phyloP scores from a whole-genome alignment of 2,888 invertebrate genomes.

The Drosophila nigritarsus region DNA sequence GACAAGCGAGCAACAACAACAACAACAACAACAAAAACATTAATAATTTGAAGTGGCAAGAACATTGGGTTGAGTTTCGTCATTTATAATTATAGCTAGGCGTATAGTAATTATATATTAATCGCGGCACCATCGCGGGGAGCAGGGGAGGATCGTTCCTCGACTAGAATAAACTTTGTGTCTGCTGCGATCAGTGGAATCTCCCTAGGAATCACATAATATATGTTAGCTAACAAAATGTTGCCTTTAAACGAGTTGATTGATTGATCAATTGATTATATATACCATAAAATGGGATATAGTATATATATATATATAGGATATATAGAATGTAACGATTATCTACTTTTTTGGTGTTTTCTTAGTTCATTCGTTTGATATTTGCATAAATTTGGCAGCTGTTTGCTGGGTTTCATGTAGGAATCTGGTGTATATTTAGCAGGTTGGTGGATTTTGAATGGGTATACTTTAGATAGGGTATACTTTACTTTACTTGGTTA shows the following conservation, averaged over 20 bases:
- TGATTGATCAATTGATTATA: not conserved
- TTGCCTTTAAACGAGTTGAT: not conserved
- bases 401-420: too few relatives aligned
- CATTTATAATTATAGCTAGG: slow-evolving; percentile 76
- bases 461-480: not conserved
- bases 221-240: not conserved
- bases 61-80: slow-evolving; percentile 65
- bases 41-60: slow-evolving; percentile 52
- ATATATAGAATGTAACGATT: too few relatives aligned
- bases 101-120: slow-evolving; percentile 73
- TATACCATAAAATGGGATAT: too few relatives aligned
- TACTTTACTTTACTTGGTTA: not conserved
- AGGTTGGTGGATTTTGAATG: not conserved
- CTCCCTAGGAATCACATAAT: not conserved
- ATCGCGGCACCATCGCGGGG: slow-evolving; percentile 3
- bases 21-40: slow-evolving; percentile 6
- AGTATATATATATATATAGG: too few relatives aligned
- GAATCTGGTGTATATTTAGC: not conserved
- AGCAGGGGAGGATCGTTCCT: not conserved
- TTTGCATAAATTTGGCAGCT: not conserved
- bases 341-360: too few relatives aligned
- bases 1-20: slow-evolving; percentile 12
- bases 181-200: not conserved
- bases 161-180: not conserved
- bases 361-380: not conserved